phyloP scores from a whole-genome alignment of 2,797 vertebrate species.

The Gila robusta region DNA sequence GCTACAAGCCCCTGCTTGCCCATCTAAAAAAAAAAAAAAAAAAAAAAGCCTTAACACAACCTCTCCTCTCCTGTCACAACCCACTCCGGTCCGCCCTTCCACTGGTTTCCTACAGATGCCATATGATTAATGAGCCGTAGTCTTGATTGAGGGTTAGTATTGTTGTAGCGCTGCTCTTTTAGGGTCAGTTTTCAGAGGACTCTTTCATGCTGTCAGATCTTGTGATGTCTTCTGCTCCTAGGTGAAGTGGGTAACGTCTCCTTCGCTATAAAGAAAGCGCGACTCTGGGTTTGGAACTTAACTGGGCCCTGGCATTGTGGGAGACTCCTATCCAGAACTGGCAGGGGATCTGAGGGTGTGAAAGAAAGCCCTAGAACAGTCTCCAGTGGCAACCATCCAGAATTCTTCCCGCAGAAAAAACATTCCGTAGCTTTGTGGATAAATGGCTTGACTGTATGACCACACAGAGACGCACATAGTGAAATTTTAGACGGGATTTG shows the following conservation, averaged over 20 bases:
- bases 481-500: conserved; percentile 44
- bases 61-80: conserved; percentile 34
- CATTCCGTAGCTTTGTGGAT: conserved; percentile 53
- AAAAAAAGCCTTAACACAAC: conserved; percentile 14
- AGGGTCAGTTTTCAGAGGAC: conserved; percentile 52
- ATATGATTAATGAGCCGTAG: conserved; percentile 60
- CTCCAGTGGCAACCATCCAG: conserved; percentile 60
- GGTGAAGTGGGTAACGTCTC: conserved; percentile 61
- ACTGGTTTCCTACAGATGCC: conserved; percentile 56
- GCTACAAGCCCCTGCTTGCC: conserved; percentile 21
- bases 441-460: conserved; percentile 54
- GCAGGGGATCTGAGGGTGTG: conserved; percentile 63
- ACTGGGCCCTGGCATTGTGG: conserved; percentile 55
- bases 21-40: conserved; percentile 50
- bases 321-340: conserved; percentile 60
- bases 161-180: conserved; percentile 59
- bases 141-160: conserved; percentile 59
- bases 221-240: conserved; percentile 53
- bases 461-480: conserved; percentile 52
- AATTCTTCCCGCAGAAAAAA: conserved; percentile 56
- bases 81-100: conserved; percentile 37
- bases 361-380: conserved; percentile 56
- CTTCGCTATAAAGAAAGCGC: conserved; percentile 46
- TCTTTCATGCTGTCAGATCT: conserved; percentile 62
- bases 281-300: conserved; percentile 57